Evolutionary conservation across 2,113 vertebrate genomes (phyloP), one percentile per base, ranked within the genome.

Genomic region (Tachysurus vachellii): DNA sequence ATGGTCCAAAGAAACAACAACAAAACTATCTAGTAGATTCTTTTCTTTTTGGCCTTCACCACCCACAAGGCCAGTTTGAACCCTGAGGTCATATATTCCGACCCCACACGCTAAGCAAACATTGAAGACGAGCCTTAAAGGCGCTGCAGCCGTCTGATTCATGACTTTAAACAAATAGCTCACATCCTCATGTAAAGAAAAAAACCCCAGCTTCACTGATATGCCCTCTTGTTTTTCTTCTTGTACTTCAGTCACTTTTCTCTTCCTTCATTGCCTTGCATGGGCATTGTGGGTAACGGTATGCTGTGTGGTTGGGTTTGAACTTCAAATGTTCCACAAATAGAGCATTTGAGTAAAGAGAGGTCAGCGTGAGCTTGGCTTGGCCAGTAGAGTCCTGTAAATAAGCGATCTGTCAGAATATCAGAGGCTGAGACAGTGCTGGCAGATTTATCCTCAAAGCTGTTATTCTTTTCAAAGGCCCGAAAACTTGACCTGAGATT

Each of bases 361-460:
- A 82, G 47, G 47, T 82, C 50, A 80, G 7, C 47, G 6, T 50
- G 19, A 62, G 56, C 28, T 73, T 82, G 47, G 57, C 54, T 21
- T 14, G 44, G 56, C 56, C 53, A 57, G 42, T 85, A 47, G 42
- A 62, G 85, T 61, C 83, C 80, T 85, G 66, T 80, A 89, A 89
- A 88, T 86, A 88, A 85, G 75, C 70, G 62, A 84, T 82, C 81
- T 86, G 77, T 71, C 85, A 86, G 75, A 21, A 12, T 76, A 86
- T 73, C 80, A 86, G 61, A 86, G 1, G 26, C 21, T 70, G 61
- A 85, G 50, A 44, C 53, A 42, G 53, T 62, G 71, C 62, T 82
- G 50, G 82, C 68, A 19, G 75, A 86, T 84, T 84, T 86, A 84
- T 81, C 42, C 23, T 76, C 57, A 64, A 80, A 23, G 68, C 83